Conservation (phyloP, 2,113 vertebrate species). For the Periophthalmus modestus region DNA sequence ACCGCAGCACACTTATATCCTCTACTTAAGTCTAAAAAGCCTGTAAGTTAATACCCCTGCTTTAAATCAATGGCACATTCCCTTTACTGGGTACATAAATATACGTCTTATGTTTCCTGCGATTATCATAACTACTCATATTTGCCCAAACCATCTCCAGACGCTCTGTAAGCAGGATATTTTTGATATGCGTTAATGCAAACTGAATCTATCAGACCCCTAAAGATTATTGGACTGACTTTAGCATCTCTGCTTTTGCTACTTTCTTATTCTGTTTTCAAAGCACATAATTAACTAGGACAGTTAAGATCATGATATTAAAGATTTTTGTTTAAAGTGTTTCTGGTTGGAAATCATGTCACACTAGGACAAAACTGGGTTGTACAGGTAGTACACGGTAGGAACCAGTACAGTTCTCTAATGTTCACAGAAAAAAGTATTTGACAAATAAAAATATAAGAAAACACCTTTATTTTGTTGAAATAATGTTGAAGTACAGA, state of each 20-base stretch:
- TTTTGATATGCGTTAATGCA: conserved; percentile 28
- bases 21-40: conserved; percentile 61
- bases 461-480: too few relatives aligned
- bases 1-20: conserved; percentile 40
- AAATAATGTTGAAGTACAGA: too few relatives aligned
- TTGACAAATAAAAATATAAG: too few relatives aligned
- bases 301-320: too few relatives aligned
- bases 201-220: conserved; percentile 46
- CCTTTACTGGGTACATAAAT: conserved; percentile 52
- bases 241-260: conserved; percentile 23
- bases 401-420: too few relatives aligned
- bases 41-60: conserved; percentile 63
- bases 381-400: too few relatives aligned
- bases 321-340: neutral
- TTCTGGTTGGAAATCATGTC: too few relatives aligned
- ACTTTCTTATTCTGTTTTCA: conserved; percentile 21
- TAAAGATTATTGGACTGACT: conserved; percentile 35
- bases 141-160: conserved; percentile 45
- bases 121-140: conserved; percentile 60
- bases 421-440: too few relatives aligned
- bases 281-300: conserved; percentile 11
- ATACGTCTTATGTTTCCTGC: conserved; percentile 53
- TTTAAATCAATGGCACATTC: conserved; percentile 67
- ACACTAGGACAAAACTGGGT: too few relatives aligned
- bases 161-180: conserved; percentile 28